Conservation (phyloP, 2,113 vertebrate species). For the Meleagris gallopavo region DNA sequence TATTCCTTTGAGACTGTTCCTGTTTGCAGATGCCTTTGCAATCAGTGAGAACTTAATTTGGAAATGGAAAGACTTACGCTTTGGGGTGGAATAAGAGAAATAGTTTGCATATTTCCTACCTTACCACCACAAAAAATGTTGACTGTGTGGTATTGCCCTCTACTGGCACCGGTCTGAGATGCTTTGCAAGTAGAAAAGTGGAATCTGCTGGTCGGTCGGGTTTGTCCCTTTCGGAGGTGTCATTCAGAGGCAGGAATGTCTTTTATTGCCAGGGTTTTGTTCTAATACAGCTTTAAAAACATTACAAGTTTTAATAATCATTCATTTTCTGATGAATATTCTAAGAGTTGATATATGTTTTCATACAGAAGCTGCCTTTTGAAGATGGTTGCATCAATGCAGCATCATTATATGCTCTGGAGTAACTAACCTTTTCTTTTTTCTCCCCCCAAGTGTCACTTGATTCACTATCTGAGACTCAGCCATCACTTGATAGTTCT, state of each 20-base stretch:
- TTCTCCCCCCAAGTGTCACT: constrained; percentile 79
- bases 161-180: neutral
- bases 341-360: neutral
- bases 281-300: neutral
- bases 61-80: neutral
- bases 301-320: neutral
- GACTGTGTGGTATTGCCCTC: constrained; percentile 39
- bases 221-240: neutral
- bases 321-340: neutral
- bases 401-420: accelerated
- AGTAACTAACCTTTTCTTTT: neutral
- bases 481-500: constrained; percentile 84
- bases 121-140: neutral
- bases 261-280: neutral
- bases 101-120: neutral
- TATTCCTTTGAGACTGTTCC: neutral
- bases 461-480: constrained; percentile 86
- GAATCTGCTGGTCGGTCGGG: neutral
- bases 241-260: neutral
- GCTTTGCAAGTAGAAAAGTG: neutral
- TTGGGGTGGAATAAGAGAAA: neutral
- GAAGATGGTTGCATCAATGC: neutral
- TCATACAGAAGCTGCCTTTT: neutral
- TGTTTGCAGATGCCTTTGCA: neutral
- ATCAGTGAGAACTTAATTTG: neutral